Evolutionary conservation across 23 tunicate species (phyloP).

Genomic region (Styela plicata): DNA sequence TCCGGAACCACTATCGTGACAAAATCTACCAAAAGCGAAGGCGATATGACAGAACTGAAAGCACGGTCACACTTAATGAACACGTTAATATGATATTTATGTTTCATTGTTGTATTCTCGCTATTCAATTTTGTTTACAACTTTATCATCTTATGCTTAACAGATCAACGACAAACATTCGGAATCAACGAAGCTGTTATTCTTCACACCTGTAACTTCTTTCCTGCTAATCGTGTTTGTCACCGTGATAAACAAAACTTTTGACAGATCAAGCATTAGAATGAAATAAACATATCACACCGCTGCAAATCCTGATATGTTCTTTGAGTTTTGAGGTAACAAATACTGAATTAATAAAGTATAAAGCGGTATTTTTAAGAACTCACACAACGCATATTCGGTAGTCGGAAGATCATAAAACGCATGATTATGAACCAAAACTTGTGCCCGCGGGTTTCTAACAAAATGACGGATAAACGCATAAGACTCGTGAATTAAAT

Average conservation of each 20-base stretch:
- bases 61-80: conserved; percentile 17
- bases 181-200: not conserved
- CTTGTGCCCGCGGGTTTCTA: no score
- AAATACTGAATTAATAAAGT: no score
- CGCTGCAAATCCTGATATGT: no score
- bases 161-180: not conserved
- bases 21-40: not conserved
- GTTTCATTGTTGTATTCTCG: not conserved
- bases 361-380: no score
- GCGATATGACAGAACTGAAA: not conserved
- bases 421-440: no score
- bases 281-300: no score
- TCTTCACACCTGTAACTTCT: not conserved
- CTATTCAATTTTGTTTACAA: not conserved
- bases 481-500: no score
- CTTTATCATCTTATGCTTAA: not conserved
- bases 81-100: not conserved
- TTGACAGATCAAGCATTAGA: not conserved
- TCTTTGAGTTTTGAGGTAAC: no score
- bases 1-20: conserved; percentile 4
- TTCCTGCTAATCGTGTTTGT: not conserved
- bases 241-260: not conserved
- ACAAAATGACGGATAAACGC: no score
- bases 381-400: no score
- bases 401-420: no score